Percentiles rank a stretch among this genome's conserved stretches.
phyloP scores from a whole-genome alignment of 2,797 vertebrate genomes.

The Zalophus californianus region DNA sequence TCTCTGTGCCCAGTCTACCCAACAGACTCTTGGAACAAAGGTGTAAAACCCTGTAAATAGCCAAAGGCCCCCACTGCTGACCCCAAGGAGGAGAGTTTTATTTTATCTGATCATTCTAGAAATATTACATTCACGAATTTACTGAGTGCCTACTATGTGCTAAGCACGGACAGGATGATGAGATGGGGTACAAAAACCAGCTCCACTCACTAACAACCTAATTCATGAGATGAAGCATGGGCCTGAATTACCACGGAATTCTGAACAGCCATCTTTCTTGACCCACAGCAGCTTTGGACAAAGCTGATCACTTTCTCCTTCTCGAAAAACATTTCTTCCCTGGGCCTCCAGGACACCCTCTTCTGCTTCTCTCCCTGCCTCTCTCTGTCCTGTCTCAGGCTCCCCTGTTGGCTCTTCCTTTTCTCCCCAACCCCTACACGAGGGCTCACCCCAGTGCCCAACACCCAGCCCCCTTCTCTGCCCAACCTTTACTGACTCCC shows the following conservation, averaged over 20 bases:
- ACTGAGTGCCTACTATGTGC: rapidly evolving
- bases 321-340: neutral
- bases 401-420: neutral
- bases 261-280: neutral
- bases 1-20: neutral
- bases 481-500: neutral
- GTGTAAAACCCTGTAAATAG: neutral
- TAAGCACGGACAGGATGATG: too few relatives aligned
- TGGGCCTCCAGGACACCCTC: neutral
- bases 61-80: neutral
- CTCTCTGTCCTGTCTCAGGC: too few relatives aligned
- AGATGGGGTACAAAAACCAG: neutral
- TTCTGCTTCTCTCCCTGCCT: neutral
- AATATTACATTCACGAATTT: neutral
- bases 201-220: rapidly evolving
- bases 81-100: neutral
- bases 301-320: neutral
- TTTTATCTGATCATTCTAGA: neutral
- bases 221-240: rapidly evolving
- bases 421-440: neutral
- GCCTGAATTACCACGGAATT: rapidly evolving
- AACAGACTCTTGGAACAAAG: neutral
- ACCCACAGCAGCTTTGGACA: neutral
- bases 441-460: neutral
- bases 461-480: neutral